Evolutionary conservation across 2,113 vertebrate genomes (phyloP).

Genomic region (Microcebus tavaratra): DNA sequence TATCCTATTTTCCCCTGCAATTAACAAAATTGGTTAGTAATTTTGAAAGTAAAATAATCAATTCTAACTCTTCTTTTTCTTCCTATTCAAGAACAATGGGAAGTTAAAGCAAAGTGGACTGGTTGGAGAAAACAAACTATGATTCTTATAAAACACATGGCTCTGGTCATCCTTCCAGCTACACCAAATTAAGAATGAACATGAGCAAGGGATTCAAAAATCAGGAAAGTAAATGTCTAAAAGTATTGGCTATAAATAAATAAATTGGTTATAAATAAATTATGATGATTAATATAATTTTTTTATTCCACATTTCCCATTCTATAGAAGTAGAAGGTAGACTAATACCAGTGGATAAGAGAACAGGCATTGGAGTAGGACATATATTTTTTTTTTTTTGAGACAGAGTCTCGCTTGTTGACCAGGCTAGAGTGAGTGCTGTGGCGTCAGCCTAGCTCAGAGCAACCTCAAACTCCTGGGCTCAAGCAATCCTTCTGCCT

Average conservation of each 20-base stretch:
- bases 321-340: not conserved
- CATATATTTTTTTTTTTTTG: no score
- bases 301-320: not conserved
- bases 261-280: not conserved
- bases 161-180: not conserved
- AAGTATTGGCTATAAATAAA: not conserved
- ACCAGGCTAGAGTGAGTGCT: no score
- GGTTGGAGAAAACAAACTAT: not conserved
- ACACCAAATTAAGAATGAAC: not conserved
- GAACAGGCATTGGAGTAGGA: not conserved
- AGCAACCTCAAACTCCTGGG: no score
- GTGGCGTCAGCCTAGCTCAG: no score
- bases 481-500: no score
- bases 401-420: no score
- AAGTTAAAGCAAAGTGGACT: not conserved
- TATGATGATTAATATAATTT: not conserved
- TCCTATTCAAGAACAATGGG: not conserved
- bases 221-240: not conserved
- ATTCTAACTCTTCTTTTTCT: not conserved
- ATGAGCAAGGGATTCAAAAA: not conserved
- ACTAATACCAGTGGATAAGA: not conserved
- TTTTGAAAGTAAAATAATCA: conserved; percentile 33
- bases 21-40: conserved; percentile 29
- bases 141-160: not conserved
- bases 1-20: not conserved